Evolutionary conservation across 1,140 invertebrate genomes (phyloP).

Genomic region (Daktulosphaira vitifoliae): DNA sequence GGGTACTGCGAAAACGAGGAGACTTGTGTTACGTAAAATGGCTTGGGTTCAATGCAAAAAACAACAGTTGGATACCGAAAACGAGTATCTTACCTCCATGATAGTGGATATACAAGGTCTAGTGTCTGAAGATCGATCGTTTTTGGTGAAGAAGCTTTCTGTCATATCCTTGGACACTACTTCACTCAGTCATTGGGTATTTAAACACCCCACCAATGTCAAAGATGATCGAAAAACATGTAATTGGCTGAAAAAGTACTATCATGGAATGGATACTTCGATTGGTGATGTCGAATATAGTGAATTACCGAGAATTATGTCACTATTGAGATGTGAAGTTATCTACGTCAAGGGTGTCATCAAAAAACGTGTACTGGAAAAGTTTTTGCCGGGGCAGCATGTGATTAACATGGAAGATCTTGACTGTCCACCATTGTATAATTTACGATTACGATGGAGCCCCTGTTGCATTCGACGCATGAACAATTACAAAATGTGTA

Average conservation of each 20-base stretch:
- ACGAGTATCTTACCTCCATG: not conserved
- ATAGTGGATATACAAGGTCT: not conserved
- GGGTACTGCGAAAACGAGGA: conserved; percentile 36
- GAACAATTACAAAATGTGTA: too few relatives aligned
- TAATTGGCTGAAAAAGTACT: not conserved
- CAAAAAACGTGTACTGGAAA: not conserved
- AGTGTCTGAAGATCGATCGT: not conserved
- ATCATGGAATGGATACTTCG: not conserved
- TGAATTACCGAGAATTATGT: not conserved
- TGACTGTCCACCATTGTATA: too few relatives aligned
- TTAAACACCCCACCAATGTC: not conserved
- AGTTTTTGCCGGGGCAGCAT: not conserved
- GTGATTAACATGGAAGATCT: too few relatives aligned
- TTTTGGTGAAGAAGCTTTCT: not conserved
- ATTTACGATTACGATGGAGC: too few relatives aligned
- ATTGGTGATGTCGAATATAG: too few relatives aligned
- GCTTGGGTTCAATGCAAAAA: conserved; percentile 29
- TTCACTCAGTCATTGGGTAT: not conserved
- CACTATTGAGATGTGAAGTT: not conserved
- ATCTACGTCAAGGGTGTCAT: not conserved
- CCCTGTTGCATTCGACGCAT: too few relatives aligned
- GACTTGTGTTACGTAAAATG: conserved; percentile 35
- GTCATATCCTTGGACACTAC: not conserved
- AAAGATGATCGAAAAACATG: too few relatives aligned
- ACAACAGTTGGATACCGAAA: conserved; percentile 13